Evolutionary conservation across 2,113 vertebrate species (phyloP).

Genomic region (Spizaetus ornatus): DNA sequence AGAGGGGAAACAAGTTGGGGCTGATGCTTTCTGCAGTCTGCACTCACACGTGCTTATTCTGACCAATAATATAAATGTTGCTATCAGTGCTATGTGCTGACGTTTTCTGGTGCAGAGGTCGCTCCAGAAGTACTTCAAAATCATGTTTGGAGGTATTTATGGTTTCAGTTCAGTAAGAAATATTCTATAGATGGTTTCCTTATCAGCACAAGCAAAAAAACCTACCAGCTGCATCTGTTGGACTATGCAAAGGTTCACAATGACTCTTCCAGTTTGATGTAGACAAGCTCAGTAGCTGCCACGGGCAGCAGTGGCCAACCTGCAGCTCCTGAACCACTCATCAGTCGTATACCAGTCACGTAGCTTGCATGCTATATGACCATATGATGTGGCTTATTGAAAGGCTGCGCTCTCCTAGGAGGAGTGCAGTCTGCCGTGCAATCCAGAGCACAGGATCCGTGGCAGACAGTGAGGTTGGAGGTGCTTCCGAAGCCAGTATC

Average conservation of each 20-base stretch:
- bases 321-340: not conserved
- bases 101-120: not conserved
- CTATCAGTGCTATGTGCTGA: rapidly evolving
- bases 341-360: rapidly evolving
- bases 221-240: not conserved
- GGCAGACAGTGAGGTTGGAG: not conserved
- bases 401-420: not conserved
- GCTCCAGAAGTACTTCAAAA: not conserved
- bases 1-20: rapidly evolving
- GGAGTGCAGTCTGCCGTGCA: not conserved
- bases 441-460: not conserved
- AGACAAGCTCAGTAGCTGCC: not conserved
- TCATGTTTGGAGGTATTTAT: rapidly evolving
- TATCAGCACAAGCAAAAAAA: not conserved
- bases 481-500: rapidly evolving
- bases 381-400: rapidly evolving
- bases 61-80: not conserved
- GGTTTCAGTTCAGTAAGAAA: not conserved
- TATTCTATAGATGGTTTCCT: not conserved
- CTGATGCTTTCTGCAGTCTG: not conserved
- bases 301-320: rapidly evolving
- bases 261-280: not conserved
- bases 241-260: not conserved
- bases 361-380: rapidly evolving
- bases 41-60: rapidly evolving